Percentiles rank a stretch among this genome's conserved stretches.
Conservation (phyloP, 2,113 vertebrate species). For the Chloropsis cyanopogon region DNA sequence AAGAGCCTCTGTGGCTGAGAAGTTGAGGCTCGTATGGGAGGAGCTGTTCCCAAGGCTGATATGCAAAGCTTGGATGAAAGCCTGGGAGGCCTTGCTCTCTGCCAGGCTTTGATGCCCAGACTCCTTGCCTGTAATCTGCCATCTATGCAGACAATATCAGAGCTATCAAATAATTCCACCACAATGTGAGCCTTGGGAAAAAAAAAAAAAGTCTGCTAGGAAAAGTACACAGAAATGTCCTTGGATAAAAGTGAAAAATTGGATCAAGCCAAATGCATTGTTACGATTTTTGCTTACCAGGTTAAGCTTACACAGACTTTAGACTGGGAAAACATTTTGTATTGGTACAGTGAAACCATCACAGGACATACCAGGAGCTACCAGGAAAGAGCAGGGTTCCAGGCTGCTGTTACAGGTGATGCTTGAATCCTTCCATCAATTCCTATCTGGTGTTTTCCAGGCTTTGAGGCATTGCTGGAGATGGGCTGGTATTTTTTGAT, state of each 20-base stretch:
- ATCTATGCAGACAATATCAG: neutral
- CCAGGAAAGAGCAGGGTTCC: neutral
- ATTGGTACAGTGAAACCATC: neutral
- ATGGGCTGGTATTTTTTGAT: neutral
- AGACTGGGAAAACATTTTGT: neutral
- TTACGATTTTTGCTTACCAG: neutral
- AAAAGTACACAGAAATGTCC: neutral
- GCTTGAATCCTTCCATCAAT: neutral
- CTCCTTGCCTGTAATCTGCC: slow-evolving; percentile 2
- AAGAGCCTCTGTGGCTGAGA: neutral
- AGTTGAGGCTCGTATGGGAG: neutral
- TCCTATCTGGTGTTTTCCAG: neutral
- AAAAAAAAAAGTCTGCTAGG: neutral
- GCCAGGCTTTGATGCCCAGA: slow-evolving; percentile 24
- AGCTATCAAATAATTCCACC: neutral
- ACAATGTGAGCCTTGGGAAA: neutral
- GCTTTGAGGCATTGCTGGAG: neutral
- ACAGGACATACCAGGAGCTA: neutral
- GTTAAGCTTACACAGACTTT: neutral
- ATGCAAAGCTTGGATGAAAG: slow-evolving; percentile 19
- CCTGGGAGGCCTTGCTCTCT: neutral
- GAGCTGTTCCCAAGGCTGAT: neutral
- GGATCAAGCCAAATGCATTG: neutral
- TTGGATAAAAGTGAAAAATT: neutral
- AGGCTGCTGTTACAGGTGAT: neutral